Conservation (phyloP, 2,797 vertebrate species). For the Ispidina lecontei region DNA sequence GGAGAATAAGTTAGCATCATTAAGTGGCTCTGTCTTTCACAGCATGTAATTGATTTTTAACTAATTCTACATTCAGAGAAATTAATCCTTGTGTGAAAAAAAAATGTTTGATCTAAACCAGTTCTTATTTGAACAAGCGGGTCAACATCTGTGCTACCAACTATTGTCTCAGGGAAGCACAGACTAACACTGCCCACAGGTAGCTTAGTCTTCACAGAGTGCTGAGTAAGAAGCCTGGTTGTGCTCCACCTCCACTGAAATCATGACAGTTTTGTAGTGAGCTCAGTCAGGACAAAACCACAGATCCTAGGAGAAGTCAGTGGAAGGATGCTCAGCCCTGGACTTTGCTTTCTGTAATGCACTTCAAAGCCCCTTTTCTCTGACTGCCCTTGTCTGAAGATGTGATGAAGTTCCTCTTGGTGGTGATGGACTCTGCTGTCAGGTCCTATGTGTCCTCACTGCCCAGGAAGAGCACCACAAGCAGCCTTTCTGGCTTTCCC, state of each 20-base stretch:
- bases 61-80: not conserved
- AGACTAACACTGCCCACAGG: not conserved
- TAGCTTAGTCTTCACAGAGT: not conserved
- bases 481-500: not conserved
- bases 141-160: not conserved
- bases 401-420: not conserved
- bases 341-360: not conserved
- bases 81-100: not conserved
- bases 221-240: not conserved
- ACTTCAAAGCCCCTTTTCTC: not conserved
- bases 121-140: not conserved
- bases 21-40: not conserved
- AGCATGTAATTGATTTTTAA: slow-evolving; percentile 20
- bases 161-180: not conserved
- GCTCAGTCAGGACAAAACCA: not conserved
- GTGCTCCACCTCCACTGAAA: not conserved
- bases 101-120: not conserved
- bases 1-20: not conserved
- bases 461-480: fast-evolving
- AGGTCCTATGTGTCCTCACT: not conserved
- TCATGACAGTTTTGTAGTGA: not conserved
- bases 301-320: not conserved
- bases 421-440: fast-evolving
- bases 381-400: not conserved
- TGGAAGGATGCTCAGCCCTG: not conserved